These are phyloP conservation scores for Graphium colonna DNA, from an alignment of 2,888 invertebrate species.

Conservation along the genomic window DNA sequence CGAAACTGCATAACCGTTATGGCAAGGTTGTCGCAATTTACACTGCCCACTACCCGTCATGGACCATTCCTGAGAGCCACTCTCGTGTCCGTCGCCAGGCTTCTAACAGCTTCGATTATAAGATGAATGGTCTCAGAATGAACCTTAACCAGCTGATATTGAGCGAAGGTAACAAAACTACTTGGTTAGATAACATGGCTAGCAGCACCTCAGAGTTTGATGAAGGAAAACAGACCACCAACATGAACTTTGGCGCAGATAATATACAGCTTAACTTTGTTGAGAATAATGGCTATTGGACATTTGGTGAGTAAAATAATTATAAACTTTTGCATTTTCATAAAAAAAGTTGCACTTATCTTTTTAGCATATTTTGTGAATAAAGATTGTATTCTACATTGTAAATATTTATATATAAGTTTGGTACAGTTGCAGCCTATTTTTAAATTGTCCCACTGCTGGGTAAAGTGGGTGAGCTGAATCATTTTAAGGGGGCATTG, in stretches of 20 bases:
- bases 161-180: slow-evolving; percentile 16
- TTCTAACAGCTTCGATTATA: slow-evolving; percentile 25
- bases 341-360: no score
- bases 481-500: no score
- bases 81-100: slow-evolving; percentile 51
- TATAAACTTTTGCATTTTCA: no score
- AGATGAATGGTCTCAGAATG: slow-evolving; percentile 45
- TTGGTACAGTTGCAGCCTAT: no score
- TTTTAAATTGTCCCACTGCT: no score
- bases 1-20: slow-evolving; percentile 63
- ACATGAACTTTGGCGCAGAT: slow-evolving; percentile 40
- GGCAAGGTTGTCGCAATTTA: slow-evolving; percentile 77
- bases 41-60: slow-evolving; percentile 79
- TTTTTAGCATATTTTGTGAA: no score
- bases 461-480: no score
- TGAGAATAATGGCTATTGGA: slow-evolving; percentile 59
- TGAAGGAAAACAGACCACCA: slow-evolving; percentile 35
- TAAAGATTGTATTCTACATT: no score
- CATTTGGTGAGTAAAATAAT: slow-evolving; percentile 49
- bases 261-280: slow-evolving; percentile 50
- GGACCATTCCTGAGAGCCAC: slow-evolving; percentile 48
- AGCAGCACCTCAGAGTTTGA: slow-evolving; percentile 30
- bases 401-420: no score
- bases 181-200: slow-evolving; percentile 23
- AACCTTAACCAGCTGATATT: slow-evolving; percentile 35